Evolutionary conservation across 2,888 invertebrate species (phyloP).

Genomic region (Orchesella flavescens): DNA sequence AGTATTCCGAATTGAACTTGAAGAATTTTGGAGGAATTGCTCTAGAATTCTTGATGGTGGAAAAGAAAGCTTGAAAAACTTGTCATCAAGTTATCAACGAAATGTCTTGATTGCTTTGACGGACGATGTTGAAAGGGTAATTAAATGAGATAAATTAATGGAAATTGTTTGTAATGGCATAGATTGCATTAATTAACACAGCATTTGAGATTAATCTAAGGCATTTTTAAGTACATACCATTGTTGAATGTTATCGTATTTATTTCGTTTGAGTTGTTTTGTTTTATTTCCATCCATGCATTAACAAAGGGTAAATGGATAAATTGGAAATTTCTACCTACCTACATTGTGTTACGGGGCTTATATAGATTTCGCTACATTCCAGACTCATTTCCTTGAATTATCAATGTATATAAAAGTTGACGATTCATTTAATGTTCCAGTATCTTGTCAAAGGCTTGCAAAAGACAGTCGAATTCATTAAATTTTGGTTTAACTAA

Average conservation of each 20-base stretch:
- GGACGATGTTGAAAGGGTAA: not conserved
- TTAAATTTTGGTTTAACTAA: not conserved
- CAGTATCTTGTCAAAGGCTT: not conserved
- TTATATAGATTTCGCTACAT: not conserved
- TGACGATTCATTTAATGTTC: not conserved
- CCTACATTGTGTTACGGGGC: too few relatives aligned
- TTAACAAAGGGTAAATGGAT: too few relatives aligned
- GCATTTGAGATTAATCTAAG: too few relatives aligned
- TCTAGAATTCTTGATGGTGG: too few relatives aligned
- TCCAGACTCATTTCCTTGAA: not conserved
- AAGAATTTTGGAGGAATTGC: too few relatives aligned
- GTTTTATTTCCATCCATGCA: too few relatives aligned
- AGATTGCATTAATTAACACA: not conserved
- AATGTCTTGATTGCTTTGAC: not conserved
- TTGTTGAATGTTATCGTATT: too few relatives aligned
- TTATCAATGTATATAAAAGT: not conserved
- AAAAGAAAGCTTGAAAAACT: too few relatives aligned
- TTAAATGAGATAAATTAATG: slow-evolving; percentile 1
- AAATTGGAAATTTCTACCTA: too few relatives aligned
- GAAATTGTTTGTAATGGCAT: not conserved
- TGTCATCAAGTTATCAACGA: not conserved
- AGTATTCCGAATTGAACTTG: too few relatives aligned
- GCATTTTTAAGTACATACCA: too few relatives aligned
- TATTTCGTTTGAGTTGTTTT: too few relatives aligned
- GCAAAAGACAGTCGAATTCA: not conserved